phyloP scores from a whole-genome alignment of 2,113 vertebrate genomes.

The Ameiurus melas region DNA sequence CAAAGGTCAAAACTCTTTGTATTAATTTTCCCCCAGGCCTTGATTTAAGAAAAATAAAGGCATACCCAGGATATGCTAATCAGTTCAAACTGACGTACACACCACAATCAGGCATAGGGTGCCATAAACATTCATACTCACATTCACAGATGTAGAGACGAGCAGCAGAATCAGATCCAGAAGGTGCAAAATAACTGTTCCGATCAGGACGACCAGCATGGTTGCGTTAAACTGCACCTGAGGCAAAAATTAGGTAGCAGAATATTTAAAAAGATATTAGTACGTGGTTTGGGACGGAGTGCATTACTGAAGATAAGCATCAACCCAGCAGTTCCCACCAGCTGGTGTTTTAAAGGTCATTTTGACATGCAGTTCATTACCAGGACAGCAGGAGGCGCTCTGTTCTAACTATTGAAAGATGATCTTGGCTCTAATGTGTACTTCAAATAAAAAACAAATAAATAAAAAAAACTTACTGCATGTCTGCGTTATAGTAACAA shows the following conservation, averaged over 20 bases:
- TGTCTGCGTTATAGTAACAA: background rate
- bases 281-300: background rate
- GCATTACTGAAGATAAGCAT: background rate
- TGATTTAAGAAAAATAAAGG: constrained; percentile 50
- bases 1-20: constrained; percentile 63
- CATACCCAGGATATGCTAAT: constrained; percentile 20
- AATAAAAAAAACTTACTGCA: background rate
- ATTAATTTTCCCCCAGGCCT: constrained; percentile 67
- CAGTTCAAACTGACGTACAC: background rate
- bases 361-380: background rate
- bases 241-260: background rate
- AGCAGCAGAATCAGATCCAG: constrained; percentile 71
- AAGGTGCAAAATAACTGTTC: constrained; percentile 71
- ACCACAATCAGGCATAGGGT: background rate
- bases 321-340: background rate
- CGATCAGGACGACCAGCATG: constrained; percentile 74
- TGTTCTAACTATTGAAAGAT: constrained; percentile 1
- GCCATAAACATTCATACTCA: constrained; percentile 56
- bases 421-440: background rate
- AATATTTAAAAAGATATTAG: constrained; percentile 4
- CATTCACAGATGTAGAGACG: constrained; percentile 71
- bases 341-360: background rate
- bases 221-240: constrained; percentile 59
- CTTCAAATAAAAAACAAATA: background rate
- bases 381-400: constrained; percentile 58